Evolutionary conservation across 2,888 invertebrate genomes (phyloP).

Genomic region (Dysmachus trigonus): DNA sequence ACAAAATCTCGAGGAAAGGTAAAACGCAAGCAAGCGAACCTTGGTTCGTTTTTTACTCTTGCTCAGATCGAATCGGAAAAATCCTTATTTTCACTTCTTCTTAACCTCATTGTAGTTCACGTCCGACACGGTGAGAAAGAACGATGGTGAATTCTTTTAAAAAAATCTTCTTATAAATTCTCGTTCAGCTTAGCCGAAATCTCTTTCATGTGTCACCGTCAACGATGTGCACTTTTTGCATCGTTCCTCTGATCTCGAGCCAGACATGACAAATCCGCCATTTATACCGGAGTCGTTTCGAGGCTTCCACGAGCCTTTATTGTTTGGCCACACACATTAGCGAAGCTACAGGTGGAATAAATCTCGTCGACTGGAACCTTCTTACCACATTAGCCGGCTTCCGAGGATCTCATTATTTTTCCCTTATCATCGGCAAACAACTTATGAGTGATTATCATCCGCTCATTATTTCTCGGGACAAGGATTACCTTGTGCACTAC

Average conservation of each 20-base stretch:
- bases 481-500: not conserved
- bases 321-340: not conserved
- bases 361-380: not conserved
- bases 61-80: not conserved
- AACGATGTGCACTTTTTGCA: not conserved
- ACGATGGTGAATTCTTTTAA: not conserved
- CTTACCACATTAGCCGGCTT: not conserved
- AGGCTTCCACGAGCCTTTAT: not conserved
- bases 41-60: not conserved
- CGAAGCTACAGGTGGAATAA: not conserved
- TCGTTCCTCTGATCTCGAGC: not conserved
- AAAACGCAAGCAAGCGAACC: not conserved
- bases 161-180: not conserved
- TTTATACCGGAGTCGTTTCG: not conserved
- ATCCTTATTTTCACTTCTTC: not conserved
- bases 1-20: not conserved
- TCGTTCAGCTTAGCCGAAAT: not conserved
- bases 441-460: not conserved
- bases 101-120: not conserved
- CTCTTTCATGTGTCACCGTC: not conserved
- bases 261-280: not conserved
- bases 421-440: not conserved
- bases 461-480: not conserved
- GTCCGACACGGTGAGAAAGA: not conserved
- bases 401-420: not conserved